Evolutionary conservation across 2,888 invertebrate genomes (phyloP).

Genomic region (Habrosyne pyritoides): DNA sequence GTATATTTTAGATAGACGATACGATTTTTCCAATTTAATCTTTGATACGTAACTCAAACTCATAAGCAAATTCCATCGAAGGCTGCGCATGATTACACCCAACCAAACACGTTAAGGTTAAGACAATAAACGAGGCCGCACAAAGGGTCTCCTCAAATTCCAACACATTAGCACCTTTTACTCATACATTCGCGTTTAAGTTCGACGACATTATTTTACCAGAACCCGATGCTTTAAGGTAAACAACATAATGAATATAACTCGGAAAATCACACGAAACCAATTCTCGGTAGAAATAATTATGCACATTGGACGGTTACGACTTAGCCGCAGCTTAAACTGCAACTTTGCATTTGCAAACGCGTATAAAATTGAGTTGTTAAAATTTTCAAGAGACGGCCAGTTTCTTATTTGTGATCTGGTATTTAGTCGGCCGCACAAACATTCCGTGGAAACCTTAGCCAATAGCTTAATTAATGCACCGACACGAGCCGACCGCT

Average conservation of each 20-base stretch:
- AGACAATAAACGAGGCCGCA: slow-evolving; percentile 25
- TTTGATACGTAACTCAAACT: neutral
- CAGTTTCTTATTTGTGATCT: slow-evolving; percentile 44
- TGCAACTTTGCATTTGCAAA: neutral
- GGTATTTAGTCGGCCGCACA: slow-evolving; percentile 53
- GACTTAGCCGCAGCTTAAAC: neutral
- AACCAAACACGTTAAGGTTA: slow-evolving; percentile 21
- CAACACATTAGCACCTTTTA: slow-evolving; percentile 52
- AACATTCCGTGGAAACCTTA: slow-evolving; percentile 55
- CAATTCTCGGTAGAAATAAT: neutral
- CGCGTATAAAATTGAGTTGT: neutral
- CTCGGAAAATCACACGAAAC: slow-evolving; percentile 1
- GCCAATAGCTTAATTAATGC: slow-evolving; percentile 71
- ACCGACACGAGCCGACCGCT: slow-evolving; percentile 54
- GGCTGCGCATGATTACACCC: neutral
- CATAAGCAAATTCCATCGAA: neutral
- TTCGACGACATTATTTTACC: slow-evolving; percentile 25
- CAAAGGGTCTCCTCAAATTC: slow-evolving; percentile 31
- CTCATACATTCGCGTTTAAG: slow-evolving; percentile 29
- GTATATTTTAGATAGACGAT: too few species aligned
- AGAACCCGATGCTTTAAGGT: slow-evolving; percentile 2
- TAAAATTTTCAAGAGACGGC: neutral
- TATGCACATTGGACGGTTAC: neutral
- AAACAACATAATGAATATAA: neutral
- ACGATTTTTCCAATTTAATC: neutral